Evolutionary conservation across 2,888 invertebrate species (phyloP), one percentile per base, ranked within the genome.

Genomic region (Orchestes rusci): DNA sequence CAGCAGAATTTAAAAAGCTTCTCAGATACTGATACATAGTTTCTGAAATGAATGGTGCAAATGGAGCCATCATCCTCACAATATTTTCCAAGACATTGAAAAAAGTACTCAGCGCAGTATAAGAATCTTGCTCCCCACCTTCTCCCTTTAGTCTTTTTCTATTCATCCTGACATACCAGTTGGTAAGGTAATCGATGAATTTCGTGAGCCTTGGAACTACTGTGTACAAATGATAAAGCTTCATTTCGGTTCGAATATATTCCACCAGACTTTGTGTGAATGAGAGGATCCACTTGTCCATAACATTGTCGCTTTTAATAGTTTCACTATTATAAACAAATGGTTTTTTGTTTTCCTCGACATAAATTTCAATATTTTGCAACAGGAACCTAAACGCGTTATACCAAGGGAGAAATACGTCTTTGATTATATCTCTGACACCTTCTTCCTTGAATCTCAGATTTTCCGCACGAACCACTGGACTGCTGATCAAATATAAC

Each of bases 131-230:
- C 2, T 74, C 64, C 0, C 91, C 90, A 52, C 74, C 75, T 62
- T 95, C 94, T 29, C 96, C 96, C 73, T 96, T 97, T 48, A 99
- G 78, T 39, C 99, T 77, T 58, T 83, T 87, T 43, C 99, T 79
- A 68, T 99, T 99, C 82, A 99, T 87, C 51, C 97, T 76, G 19
- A 99, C 94, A 66, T 97, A 99, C 95, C 96, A 96, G 68, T 99
- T 99, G 18, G 97, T 99, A 3, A 99, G 76, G 63, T 96, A 90
- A 63, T 97, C 96, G 54, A 99, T 92, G 68, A 93, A 99, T 65
- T 94, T 93, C 0, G 96, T 86, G 30, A 99, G 72, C 41, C 84
- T 75, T 0, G 96, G 95, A 7, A 96, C 85, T 7, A 99, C 99
- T 1, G 95, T 96, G 64, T 96, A 99, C 40, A 99, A 72, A 42